These are phyloP conservation scores for Cyphomyrus plagiostoma DNA, from an alignment of 2,113 vertebrate genomes.

Conservation along the genomic window DNA sequence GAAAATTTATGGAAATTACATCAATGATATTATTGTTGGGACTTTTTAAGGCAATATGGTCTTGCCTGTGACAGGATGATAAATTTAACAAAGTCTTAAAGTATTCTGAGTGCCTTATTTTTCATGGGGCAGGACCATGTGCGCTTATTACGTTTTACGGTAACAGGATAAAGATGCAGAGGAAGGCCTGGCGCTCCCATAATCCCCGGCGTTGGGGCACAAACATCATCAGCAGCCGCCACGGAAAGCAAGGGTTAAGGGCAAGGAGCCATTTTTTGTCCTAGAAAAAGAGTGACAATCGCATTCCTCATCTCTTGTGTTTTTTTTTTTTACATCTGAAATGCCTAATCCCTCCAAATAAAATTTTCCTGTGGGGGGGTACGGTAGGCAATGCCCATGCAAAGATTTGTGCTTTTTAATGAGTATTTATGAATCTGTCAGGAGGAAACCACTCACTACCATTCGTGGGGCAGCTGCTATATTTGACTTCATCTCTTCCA, in stretches of 20 bases:
- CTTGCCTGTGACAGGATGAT: slow-evolving; percentile 66
- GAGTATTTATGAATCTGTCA: slow-evolving; percentile 66
- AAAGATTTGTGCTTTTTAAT: slow-evolving; percentile 47
- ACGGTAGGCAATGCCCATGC: background rate
- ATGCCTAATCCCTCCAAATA: slow-evolving; percentile 31
- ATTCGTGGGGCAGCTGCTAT: slow-evolving; percentile 37
- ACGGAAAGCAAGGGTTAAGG: background rate
- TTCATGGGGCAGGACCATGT: slow-evolving; percentile 49
- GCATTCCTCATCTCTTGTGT: slow-evolving; percentile 34
- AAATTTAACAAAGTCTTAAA: slow-evolving; percentile 63
- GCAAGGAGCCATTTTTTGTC: slow-evolving; percentile 44
- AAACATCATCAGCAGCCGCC: background rate
- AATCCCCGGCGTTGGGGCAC: slow-evolving; percentile 31
- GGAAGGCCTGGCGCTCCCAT: slow-evolving; percentile 50
- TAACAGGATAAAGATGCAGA: slow-evolving; percentile 66
- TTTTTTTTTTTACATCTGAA: slow-evolving; percentile 23
- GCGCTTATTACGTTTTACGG: slow-evolving; percentile 62
- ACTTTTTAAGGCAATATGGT: slow-evolving; percentile 76
- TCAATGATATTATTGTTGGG: slow-evolving; percentile 63
- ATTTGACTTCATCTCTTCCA: slow-evolving; percentile 32
- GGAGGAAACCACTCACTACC: slow-evolving; percentile 50
- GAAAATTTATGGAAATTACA: slow-evolving; percentile 76
- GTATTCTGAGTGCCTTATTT: slow-evolving; percentile 54
- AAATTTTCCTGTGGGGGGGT: slow-evolving; percentile 24
- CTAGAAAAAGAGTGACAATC: slow-evolving; percentile 60